phyloP scores from a whole-genome alignment of 2,113 vertebrate species.

The Oreotragus oreotragus region DNA sequence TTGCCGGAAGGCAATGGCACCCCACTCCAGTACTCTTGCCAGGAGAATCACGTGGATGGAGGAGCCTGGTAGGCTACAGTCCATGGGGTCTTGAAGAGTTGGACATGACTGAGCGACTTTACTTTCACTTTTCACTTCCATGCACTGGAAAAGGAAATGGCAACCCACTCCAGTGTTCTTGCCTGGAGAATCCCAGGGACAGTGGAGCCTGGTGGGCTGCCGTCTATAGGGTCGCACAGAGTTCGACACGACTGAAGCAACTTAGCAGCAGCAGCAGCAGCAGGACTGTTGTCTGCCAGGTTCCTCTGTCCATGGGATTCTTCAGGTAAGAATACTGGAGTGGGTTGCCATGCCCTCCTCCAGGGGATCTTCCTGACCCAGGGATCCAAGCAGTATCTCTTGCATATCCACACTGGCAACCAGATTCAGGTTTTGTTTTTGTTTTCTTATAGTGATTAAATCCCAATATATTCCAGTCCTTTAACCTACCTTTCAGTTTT shows the following conservation, averaged over 20 bases:
- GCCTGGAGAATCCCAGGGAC: not conserved
- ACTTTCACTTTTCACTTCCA: not conserved
- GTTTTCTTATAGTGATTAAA: not conserved
- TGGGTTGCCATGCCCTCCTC: not conserved
- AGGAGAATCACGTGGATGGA: not conserved
- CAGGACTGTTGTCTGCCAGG: not conserved
- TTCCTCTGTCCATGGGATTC: not conserved
- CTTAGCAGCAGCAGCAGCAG: not conserved
- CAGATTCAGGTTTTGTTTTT: not conserved
- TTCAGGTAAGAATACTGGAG: not conserved
- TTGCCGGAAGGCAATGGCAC: not conserved
- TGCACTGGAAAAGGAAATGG: not conserved
- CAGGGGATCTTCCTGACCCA: not conserved
- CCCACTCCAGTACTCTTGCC: not conserved
- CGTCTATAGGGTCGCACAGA: too few relatives aligned
- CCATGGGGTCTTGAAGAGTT: not conserved
- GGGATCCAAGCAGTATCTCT: not conserved
- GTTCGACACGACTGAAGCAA: too few relatives aligned
- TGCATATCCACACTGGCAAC: not conserved
- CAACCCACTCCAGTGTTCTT: not conserved
- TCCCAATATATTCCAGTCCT: constrained; percentile 12
- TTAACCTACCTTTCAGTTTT: constrained; percentile 17
- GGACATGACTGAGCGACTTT: not conserved
- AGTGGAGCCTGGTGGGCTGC: not conserved
- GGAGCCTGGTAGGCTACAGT: not conserved